These are phyloP conservation scores for Torymus texanus DNA, from an alignment of 2,888 invertebrate genomes.

Conservation along the genomic window DNA sequence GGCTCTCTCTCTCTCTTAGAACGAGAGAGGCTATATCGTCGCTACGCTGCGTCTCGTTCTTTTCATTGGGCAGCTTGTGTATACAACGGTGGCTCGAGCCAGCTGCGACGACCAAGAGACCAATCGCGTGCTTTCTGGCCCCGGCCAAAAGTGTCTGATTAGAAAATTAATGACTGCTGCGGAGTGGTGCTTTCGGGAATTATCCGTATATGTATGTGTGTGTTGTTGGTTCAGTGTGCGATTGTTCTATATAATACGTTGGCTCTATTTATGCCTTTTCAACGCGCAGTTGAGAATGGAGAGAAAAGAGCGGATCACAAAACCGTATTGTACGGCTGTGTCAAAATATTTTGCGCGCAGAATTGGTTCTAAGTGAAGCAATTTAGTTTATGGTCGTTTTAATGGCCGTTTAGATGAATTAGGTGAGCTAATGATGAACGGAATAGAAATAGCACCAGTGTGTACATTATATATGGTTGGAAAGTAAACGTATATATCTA, in stretches of 20 bases:
- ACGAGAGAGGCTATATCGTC: too few relatives aligned
- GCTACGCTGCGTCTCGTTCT: neutral
- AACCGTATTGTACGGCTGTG: constrained; percentile 20
- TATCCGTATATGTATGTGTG: neutral
- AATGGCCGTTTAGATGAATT: neutral
- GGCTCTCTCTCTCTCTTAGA: constrained; percentile 3
- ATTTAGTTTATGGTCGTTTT: neutral
- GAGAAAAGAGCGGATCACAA: neutral
- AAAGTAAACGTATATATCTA: too few relatives aligned
- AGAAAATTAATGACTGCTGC: constrained; percentile 54
- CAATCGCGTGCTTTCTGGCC: constrained; percentile 25
- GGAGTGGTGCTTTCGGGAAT: constrained; percentile 37
- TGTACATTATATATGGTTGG: neutral
- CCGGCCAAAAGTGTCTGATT: constrained; percentile 51
- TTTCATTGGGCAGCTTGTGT: constrained; percentile 14
- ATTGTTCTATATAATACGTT: neutral
- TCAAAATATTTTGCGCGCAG: constrained; percentile 36
- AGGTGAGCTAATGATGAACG: too few relatives aligned
- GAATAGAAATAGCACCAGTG: neutral
- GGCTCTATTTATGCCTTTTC: constrained; percentile 21
- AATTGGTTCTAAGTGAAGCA: neutral
- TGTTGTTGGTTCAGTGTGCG: neutral
- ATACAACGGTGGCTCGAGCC: neutral
- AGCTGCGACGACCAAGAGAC: constrained; percentile 33
- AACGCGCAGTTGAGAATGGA: neutral